Base-by-base conservation (phyloP, 2,113 vertebrate genomes). In the Spilogale gracilis region DNA sequence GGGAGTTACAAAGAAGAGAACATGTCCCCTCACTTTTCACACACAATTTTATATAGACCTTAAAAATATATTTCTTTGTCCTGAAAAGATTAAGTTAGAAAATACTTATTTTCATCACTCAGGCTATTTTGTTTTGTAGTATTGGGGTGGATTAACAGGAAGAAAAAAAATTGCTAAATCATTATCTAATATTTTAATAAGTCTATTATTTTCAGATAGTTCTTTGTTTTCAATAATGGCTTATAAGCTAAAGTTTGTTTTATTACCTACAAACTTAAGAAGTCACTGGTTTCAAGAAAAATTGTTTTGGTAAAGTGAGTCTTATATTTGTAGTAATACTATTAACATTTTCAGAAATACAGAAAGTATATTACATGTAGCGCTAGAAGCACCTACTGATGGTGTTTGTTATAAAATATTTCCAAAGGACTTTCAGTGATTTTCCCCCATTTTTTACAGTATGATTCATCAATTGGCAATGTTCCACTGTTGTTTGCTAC, bases 331-430 rank as follows among this genome's bases (percentile, higher is more conserved):
- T 52, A n/a, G 30, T 27, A 25, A 60, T 69, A 27, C 3, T n/a
- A n/a, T 14, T 67, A 48, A 60, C 30, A 50, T 56, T 89, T 89
- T 80, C 38, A 89, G 43, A 78, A 96, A 96, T 61, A 94, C 73
- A 52, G 50, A 69, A 86, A 63, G 10, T 69, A 63, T 48, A 12
- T 95, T 78, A n/a, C 3, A 79, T 71, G 89, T 81, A 85, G 30
- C 91, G 94, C 83, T 95, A 23, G 95, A 94, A 97, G 92, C 88
- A 95, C 79, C 94, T 88, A 89, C 52, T 95, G 78, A 83, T 38
- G 38, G 38, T 38, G 38, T 38, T 97, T 74, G 81, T 60, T 79
- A 97, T 96, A 97, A 97, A 97, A 95, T 65, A 85, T 71, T 94
- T 92, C 63, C 81, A 96, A 98, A 96, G 92, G 92, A 27, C 76